These are phyloP conservation scores for Psilopogon haemacephalus DNA, from an alignment of 2,113 vertebrate species.

Conservation along the genomic window DNA sequence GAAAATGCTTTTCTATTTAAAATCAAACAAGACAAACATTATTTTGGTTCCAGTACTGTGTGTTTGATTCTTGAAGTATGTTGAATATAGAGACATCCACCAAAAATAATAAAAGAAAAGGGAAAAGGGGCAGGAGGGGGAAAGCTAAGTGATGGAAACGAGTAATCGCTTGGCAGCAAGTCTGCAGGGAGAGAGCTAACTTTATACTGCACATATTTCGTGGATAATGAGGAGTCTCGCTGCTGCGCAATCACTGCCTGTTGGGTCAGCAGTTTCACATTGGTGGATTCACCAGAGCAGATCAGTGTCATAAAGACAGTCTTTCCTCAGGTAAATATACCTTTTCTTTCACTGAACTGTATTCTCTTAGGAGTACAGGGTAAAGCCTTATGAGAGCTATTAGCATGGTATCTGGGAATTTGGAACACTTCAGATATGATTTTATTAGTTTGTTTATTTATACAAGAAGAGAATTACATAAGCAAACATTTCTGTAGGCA, in stretches of 20 bases:
- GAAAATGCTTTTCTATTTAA: constrained; percentile 74
- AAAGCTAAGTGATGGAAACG: constrained; percentile 74
- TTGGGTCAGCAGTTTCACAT: constrained; percentile 83
- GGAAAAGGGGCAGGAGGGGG: neutral
- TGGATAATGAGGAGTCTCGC: constrained; percentile 78
- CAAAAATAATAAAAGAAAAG: constrained; percentile 70
- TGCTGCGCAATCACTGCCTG: constrained; percentile 76
- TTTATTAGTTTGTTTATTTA: constrained; percentile 16
- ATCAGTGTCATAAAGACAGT: constrained; percentile 76
- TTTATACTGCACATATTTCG: constrained; percentile 73
- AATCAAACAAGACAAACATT: constrained; percentile 74
- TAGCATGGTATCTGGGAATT: neutral
- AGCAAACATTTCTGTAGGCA: neutral
- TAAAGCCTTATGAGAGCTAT: constrained; percentile 31
- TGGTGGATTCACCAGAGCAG: constrained; percentile 80
- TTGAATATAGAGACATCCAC: constrained; percentile 68
- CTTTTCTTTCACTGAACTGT: constrained; percentile 70
- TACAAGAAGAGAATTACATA: neutral
- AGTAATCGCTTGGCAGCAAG: constrained; percentile 76
- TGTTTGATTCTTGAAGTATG: constrained; percentile 64
- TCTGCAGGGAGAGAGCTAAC: constrained; percentile 71
- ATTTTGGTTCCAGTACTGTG: constrained; percentile 72
- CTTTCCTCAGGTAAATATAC: constrained; percentile 74
- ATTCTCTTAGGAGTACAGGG: constrained; percentile 33
- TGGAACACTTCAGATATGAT: neutral